Evolutionary conservation across 2,113 vertebrate species (phyloP).

Genomic region (Promerops cafer): DNA sequence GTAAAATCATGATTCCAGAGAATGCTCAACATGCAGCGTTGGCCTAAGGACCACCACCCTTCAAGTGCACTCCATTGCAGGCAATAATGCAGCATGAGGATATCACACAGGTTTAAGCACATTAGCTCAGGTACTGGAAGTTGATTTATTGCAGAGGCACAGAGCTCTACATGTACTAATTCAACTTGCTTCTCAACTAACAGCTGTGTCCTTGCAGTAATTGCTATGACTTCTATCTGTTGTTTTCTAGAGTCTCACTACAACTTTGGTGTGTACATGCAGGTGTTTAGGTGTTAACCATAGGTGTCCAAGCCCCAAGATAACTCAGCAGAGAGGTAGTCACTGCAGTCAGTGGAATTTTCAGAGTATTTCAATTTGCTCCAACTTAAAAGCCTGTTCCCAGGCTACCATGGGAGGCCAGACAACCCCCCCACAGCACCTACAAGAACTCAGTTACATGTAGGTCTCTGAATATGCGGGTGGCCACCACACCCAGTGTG

Average conservation of each 20-base stretch:
- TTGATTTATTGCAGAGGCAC: neutral
- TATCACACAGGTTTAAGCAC: neutral
- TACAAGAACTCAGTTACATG: neutral
- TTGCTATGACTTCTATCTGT: neutral
- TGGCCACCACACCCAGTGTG: neutral
- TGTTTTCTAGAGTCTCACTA: neutral
- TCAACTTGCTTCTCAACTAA: neutral
- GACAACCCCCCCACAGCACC: neutral
- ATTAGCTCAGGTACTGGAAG: neutral
- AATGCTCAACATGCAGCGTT: neutral
- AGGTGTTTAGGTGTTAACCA: neutral
- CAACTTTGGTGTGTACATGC: neutral
- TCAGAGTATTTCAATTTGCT: neutral
- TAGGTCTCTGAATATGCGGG: neutral
- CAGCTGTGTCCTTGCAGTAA: slow-evolving; percentile 33
- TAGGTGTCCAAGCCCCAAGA: neutral
- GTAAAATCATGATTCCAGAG: neutral
- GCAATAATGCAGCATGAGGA: neutral
- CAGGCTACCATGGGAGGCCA: neutral
- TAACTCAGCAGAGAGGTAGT: neutral
- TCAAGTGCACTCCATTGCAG: neutral
- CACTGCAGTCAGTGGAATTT: neutral
- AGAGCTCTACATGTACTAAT: neutral
- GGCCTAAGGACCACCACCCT: neutral
- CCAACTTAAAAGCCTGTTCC: neutral